Percentiles rank a stretch among this genome's conserved stretches.
Evolutionary conservation across 1,140 invertebrate genomes (phyloP).

Genomic region (Megalopta genalis): DNA sequence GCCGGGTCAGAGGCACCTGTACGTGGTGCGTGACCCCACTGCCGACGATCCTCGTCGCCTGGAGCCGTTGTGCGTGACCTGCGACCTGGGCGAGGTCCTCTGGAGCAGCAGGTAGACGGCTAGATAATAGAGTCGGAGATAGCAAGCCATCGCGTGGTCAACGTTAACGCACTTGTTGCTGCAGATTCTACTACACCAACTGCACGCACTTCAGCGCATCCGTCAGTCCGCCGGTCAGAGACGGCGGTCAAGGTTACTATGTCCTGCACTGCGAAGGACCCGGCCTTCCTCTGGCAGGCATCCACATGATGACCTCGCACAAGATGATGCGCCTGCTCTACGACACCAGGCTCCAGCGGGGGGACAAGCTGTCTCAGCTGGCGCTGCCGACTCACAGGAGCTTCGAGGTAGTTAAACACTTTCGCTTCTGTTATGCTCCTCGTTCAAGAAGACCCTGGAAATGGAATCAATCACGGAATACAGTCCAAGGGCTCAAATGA

Average conservation of each 20-base stretch:
- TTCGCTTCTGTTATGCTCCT: background rate
- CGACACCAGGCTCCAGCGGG: conserved; percentile 85
- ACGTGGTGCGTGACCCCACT: conserved; percentile 85
- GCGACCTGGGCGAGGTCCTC: conserved; percentile 85
- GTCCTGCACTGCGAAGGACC: conserved; percentile 90
- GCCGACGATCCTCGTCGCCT: conserved; percentile 85
- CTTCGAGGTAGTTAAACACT: conserved; percentile 82
- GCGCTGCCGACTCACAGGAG: conserved; percentile 87
- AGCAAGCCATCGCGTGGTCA: background rate
- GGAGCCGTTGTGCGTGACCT: conserved; percentile 90
- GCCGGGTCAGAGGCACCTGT: conserved; percentile 92
- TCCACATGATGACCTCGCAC: conserved; percentile 86
- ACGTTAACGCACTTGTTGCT: background rate
- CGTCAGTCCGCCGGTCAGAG: conserved; percentile 81
- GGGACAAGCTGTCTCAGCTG: conserved; percentile 83
- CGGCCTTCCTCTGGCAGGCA: conserved; percentile 87
- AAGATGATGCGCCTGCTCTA: conserved; percentile 87
- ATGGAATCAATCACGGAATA: too few relatives aligned
- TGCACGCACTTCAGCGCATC: conserved; percentile 90
- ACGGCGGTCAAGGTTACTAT: conserved; percentile 84
- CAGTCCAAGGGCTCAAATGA: too few relatives aligned
- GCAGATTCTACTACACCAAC: conserved; percentile 85
- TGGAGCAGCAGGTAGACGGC: conserved; percentile 84
- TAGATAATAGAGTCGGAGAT: too few relatives aligned
- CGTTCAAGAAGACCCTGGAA: too few relatives aligned